Evolutionary conservation across 2,797 vertebrate genomes (phyloP), one percentile per base, ranked within the genome.

Genomic region (Platyrinchus mystaceus): DNA sequence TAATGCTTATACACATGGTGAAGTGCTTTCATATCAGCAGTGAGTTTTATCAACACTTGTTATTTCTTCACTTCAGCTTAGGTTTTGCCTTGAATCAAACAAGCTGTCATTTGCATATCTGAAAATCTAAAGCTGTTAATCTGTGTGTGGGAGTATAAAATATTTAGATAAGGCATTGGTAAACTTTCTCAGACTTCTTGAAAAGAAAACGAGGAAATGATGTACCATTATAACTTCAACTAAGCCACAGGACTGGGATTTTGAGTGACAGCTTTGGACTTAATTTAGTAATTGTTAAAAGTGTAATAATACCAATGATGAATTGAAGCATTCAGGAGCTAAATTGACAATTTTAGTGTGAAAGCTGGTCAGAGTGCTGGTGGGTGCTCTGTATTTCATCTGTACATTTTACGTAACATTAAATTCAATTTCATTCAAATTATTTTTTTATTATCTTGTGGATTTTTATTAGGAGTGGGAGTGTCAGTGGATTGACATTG

Each of bases 401-500:
- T 49, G 15, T 60, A 6, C 3, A 0, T 63, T 73, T 80, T 80
- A 34, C 76, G 52, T 89, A 77, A 75, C 14, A 34, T 21, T 93
- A 32, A 46, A 55, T 34, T 62, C 3, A n/a, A n/a, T n/a, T n/a
- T n/a, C n/a, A n/a, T n/a, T n/a, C n/a, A n/a, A n/a, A n/a, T n/a
- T n/a, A n/a, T n/a, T 87, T 50, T 52, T 68, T 77, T 56, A 0
- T 28, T 53, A 36, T 55, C 32, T 79, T 96, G 16, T 58, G 76
- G 50, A 21, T 24, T 60, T 93, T 78, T 92, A 14, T 74, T 79
- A 99, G 99, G 97, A 99, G 99, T 1, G 99, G 99, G 21, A 99
- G 99, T 67, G 99, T 99, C 83, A 99, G 99, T 67, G 99, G 99
- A 49, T 84, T 99, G 96, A 99, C 99, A 3, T 95, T 99, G 86